phyloP scores from a whole-genome alignment of 2,113 vertebrate genomes.

The Myanophis thanlyinensis region DNA sequence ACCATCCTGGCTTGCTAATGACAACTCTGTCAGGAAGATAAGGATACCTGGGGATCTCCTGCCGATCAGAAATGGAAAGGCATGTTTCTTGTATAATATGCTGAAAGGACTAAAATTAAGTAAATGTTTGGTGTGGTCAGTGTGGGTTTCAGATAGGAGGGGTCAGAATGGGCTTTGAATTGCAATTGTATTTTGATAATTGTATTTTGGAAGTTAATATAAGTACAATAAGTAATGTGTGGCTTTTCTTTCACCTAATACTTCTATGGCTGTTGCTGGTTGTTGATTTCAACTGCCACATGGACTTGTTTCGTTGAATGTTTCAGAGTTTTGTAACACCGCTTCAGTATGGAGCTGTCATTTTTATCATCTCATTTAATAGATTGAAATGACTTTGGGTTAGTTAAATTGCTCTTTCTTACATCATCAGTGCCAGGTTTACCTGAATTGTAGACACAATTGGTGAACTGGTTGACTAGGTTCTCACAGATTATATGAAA shows the following conservation, averaged over 20 bases:
- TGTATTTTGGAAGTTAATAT: background rate
- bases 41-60: background rate
- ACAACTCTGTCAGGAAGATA: background rate
- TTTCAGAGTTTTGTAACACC: background rate
- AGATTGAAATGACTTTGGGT: background rate
- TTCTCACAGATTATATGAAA: background rate
- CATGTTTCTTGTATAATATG: background rate
- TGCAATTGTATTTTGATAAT: background rate
- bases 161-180: background rate
- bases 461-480: background rate
- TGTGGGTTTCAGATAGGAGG: fast-evolving
- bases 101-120: background rate
- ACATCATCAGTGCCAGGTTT: background rate
- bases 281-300: background rate
- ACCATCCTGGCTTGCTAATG: fast-evolving
- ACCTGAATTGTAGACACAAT: background rate
- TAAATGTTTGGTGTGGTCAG: background rate
- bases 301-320: background rate
- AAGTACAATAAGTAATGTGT: too few relatives aligned
- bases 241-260: too few relatives aligned
- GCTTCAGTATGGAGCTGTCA: background rate
- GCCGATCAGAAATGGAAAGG: background rate
- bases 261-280: background rate
- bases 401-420: background rate
- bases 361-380: background rate